Evolutionary conservation across 2,113 vertebrate genomes (phyloP), one percentile per base, ranked within the genome.

Genomic region (Anas platyrhynchos): DNA sequence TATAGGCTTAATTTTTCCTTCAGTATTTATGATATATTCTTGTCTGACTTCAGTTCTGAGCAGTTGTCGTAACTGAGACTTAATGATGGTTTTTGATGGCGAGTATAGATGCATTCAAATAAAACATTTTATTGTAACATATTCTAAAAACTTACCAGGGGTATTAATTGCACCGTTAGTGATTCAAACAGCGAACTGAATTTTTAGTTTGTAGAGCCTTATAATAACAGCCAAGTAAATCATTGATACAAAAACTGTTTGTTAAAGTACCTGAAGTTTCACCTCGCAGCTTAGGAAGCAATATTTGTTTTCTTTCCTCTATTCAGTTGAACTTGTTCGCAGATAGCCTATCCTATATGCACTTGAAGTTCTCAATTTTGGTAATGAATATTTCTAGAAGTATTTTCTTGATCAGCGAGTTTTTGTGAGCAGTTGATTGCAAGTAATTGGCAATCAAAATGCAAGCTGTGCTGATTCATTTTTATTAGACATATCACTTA

Each of bases 361-460:
- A 25, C 44, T 62, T 77, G 14, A 58, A 76, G 21, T 61, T 94
- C 71, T 67, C 50, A 91, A 46, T 66, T 85, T 87, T 85, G 88
- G 85, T 62, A 83, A 73, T 91, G 5, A 50, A 26, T 89, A 80
- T 89, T 94, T 93, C 43, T 48, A 62, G 74, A 34, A 41, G 9
- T 76, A 38, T 91, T 91, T 92, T 41, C 83, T 76, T 80, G 46
- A 92, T 86, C 65, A 26, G 9, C 1, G 1, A 74, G 29, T 83
- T 96, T 91, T 95, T 75, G 79, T 80, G 68, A 89, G 83, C 71
- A 52, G 75, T 83, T 90, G 71, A 93, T 90, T 95, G 72, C 63
- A 88, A 71, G 68, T 83, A 93, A 91, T 90, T 93, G 75, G 66
- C 85, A 95, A 94, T 95, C 88, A 94, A 95, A 96, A 95, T 90